phyloP scores from a whole-genome alignment of 2,888 invertebrate species.

The Agriopis leucophaearia region DNA sequence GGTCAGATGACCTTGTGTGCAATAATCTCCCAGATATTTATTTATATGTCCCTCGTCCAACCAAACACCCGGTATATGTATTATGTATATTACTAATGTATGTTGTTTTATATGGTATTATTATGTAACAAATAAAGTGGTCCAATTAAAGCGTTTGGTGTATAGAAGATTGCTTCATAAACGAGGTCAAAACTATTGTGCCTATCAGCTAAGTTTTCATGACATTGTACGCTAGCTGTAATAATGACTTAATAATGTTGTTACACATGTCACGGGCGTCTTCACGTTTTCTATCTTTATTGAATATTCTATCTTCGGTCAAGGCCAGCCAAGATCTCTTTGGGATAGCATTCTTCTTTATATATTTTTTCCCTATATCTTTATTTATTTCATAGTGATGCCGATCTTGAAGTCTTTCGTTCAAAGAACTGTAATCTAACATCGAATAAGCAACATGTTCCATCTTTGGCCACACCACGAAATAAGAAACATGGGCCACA shows the following conservation, averaged over 20 bases:
- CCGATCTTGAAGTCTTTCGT: not conserved
- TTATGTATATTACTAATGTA: no score
- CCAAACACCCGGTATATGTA: no score
- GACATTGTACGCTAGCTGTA: not conserved
- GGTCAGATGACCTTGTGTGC: no score
- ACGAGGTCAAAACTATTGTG: constrained; percentile 24
- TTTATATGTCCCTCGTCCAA: no score
- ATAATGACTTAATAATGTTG: not conserved
- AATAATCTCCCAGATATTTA: no score
- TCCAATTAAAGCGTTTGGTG: constrained; percentile 24
- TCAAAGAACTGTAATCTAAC: not conserved
- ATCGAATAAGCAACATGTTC: no score
- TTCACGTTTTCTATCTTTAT: constrained; percentile 6
- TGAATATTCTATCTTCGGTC: constrained; percentile 3
- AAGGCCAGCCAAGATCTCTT: not conserved
- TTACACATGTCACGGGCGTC: constrained; percentile 4
- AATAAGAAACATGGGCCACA: no score
- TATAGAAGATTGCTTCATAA: constrained; percentile 5
- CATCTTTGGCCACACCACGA: no score
- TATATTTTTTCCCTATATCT: no score
- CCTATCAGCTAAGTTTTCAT: constrained; percentile 3
- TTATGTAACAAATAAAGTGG: constrained; percentile 24
- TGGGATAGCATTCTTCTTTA: not conserved
- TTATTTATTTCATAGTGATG: not conserved
- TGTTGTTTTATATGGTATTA: not conserved